Percentiles rank a stretch among this genome's conserved stretches.
phyloP scores from a whole-genome alignment of 2,797 vertebrate genomes.

The Clarias platycephalus region DNA sequence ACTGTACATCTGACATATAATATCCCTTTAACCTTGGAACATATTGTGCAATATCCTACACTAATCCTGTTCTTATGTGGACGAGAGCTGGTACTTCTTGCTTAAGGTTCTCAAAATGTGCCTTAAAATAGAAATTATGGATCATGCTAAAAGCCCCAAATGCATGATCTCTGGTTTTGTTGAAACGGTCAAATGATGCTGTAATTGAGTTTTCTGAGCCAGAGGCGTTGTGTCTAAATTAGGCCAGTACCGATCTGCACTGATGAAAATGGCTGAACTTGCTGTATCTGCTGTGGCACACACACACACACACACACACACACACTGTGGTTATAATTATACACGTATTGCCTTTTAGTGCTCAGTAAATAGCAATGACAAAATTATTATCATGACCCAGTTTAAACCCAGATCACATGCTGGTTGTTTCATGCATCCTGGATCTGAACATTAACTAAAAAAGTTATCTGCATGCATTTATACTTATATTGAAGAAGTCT shows the following conservation, averaged over 20 bases:
- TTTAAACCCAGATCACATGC: not conserved
- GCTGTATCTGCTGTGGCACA: slow-evolving; percentile 5
- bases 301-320: slow-evolving; percentile 4
- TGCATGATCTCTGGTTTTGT: slow-evolving; percentile 8
- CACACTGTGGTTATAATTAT: not conserved
- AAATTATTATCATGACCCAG: not conserved
- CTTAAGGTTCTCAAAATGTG: slow-evolving; percentile 16
- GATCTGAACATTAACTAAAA: not conserved
- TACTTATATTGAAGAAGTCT: not conserved
- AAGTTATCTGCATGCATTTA: not conserved
- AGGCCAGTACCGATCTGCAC: slow-evolving; percentile 37
- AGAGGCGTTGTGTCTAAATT: slow-evolving; percentile 41
- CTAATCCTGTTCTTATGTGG: not conserved
- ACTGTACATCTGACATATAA: not conserved
- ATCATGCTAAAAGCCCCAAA: slow-evolving; percentile 4
- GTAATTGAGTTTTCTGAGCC: slow-evolving; percentile 41
- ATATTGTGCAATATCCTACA: not conserved
- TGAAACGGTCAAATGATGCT: slow-evolving; percentile 27
- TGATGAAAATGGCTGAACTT: slow-evolving; percentile 33
- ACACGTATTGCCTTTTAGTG: not conserved
- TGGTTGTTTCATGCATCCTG: not conserved
- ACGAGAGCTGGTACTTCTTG: not conserved
- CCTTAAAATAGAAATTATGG: slow-evolving; percentile 28
- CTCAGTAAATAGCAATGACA: not conserved
- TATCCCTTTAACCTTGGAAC: slow-evolving; percentile 16